phyloP scores from a whole-genome alignment of 2,888 invertebrate species.

The Ectemnius continuus region DNA sequence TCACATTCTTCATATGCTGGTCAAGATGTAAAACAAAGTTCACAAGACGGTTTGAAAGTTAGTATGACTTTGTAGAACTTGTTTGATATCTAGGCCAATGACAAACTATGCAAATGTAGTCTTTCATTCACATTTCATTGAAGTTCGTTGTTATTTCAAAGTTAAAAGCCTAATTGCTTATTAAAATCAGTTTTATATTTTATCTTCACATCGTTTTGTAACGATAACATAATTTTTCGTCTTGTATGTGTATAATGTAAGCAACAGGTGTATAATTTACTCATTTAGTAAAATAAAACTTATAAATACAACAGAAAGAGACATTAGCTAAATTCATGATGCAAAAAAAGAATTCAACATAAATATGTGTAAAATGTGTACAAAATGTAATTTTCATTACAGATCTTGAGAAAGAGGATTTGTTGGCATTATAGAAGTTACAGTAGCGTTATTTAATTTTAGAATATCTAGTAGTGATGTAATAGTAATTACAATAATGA shows the following conservation, averaged over 20 bases:
- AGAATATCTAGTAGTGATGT: neutral
- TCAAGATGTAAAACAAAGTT: slow-evolving; percentile 34
- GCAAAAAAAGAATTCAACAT: slow-evolving; percentile 3
- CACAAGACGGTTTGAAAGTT: slow-evolving; percentile 12
- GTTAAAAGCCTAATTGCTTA: slow-evolving; percentile 23
- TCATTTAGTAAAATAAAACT: neutral
- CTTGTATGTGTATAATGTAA: too few relatives aligned
- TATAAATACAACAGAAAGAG: slow-evolving; percentile 11
- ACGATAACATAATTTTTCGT: neutral
- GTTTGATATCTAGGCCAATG: slow-evolving; percentile 57
- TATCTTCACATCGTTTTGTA: slow-evolving; percentile 12
- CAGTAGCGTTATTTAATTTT: slow-evolving; percentile 5
- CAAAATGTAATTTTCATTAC: slow-evolving; percentile 2
- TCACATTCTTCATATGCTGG: slow-evolving; percentile 34
- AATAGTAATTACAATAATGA: slow-evolving; percentile 22
- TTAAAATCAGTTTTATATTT: slow-evolving; percentile 19
- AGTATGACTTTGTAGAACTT: slow-evolving; percentile 18
- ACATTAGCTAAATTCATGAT: slow-evolving; percentile 1
- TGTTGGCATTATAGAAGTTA: slow-evolving; percentile 7
- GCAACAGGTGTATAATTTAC: slow-evolving; percentile 17
- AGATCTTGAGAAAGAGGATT: neutral
- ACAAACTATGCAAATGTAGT: slow-evolving; percentile 51
- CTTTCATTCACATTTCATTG: slow-evolving; percentile 52
- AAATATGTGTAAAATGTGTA: slow-evolving; percentile 7
- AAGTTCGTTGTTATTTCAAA: slow-evolving; percentile 65